Percentiles rank a stretch among this genome's conserved stretches.
Evolutionary conservation across 2,888 invertebrate genomes (phyloP).

Genomic region (Globia sparganii): DNA sequence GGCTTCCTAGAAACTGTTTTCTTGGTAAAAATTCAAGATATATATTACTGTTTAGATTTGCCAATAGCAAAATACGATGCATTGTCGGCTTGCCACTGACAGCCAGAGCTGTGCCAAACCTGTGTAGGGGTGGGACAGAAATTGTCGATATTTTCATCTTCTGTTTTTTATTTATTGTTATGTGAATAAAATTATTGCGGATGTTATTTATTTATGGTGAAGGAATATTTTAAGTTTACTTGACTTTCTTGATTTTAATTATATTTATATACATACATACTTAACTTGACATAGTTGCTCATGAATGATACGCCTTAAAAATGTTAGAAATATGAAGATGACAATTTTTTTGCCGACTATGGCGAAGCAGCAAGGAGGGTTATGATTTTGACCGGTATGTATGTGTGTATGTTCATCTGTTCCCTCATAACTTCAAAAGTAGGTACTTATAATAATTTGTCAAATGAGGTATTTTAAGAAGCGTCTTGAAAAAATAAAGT

Average conservation of each 20-base stretch:
- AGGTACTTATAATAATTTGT: too few species aligned
- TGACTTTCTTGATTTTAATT: not conserved
- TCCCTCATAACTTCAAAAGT: too few species aligned
- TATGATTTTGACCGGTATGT: too few species aligned
- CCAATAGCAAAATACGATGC: constrained; percentile 66
- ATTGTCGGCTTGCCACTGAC: constrained; percentile 68
- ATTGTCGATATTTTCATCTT: constrained; percentile 61
- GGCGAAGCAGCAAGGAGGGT: too few species aligned
- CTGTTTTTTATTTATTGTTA: not conserved
- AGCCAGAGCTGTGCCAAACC: constrained; percentile 68
- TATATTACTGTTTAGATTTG: constrained; percentile 66
- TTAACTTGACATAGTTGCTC: not conserved
- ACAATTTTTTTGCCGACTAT: too few species aligned
- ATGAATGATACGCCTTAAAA: not conserved
- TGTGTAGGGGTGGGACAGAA: constrained; percentile 65
- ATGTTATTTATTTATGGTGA: not conserved
- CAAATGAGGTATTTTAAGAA: too few species aligned
- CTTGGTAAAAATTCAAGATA: constrained; percentile 63
- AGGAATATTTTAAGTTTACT: not conserved
- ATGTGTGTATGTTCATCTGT: too few species aligned
- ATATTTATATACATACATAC: too few species aligned
- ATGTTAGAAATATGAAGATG: not conserved
- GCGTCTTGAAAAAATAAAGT: too few species aligned
- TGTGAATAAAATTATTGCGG: not conserved
- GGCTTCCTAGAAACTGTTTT: constrained; percentile 46